Evolutionary conservation across 1,140 invertebrate species (phyloP).

Genomic region (Heterodera schachtii): DNA sequence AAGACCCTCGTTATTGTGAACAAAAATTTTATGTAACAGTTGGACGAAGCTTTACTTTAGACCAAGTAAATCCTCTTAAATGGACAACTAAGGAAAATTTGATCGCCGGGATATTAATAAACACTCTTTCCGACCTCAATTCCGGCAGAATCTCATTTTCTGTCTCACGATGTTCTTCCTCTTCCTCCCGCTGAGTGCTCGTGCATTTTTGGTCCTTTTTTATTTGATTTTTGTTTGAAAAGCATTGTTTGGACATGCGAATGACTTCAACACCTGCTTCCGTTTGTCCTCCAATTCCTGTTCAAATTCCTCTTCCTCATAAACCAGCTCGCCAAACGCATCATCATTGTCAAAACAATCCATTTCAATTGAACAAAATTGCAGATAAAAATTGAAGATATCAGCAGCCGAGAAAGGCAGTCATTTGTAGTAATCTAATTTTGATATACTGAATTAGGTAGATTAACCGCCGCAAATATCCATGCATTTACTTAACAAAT

Average conservation of each 20-base stretch:
- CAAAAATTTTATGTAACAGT: too few relatives aligned
- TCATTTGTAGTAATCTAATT: too few relatives aligned
- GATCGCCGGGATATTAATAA: neutral
- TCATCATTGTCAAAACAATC: conserved; percentile 5
- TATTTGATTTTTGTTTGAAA: too few relatives aligned
- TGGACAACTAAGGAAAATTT: neutral
- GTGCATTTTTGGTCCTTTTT: neutral
- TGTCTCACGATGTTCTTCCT: neutral
- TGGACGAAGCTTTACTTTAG: too few relatives aligned
- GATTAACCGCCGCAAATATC: neutral
- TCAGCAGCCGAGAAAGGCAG: too few relatives aligned
- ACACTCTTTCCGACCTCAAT: conserved; percentile 2
- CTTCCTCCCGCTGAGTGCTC: neutral
- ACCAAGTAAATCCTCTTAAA: neutral
- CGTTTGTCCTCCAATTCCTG: neutral
- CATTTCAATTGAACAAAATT: neutral
- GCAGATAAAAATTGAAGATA: too few relatives aligned
- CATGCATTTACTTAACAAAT: too few relatives aligned
- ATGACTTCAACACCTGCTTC: too few relatives aligned
- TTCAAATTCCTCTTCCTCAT: conserved; percentile 17
- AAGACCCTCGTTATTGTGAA: too few relatives aligned
- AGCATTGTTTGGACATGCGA: too few relatives aligned
- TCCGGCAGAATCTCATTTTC: neutral
- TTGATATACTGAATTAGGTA: neutral
- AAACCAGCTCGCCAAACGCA: conserved; percentile 24